A percentile compares a stretch with the other conserved stretches of the same genome.
Conservation (phyloP, 2,888 invertebrate species). For the Epinotia demarniana region DNA sequence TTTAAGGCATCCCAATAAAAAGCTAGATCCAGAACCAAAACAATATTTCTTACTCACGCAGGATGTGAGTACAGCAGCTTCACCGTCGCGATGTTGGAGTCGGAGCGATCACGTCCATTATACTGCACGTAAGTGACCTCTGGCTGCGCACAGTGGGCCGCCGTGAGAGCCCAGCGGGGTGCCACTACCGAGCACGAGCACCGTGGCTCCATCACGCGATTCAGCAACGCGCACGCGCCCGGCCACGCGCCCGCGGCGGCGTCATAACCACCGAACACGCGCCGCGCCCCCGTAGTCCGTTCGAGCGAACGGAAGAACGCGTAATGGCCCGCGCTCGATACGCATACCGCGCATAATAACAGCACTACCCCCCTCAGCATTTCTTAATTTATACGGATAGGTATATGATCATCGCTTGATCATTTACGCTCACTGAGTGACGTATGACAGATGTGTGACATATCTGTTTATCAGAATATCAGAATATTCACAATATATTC, state of each 20-base stretch:
- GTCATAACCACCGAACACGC: conserved; percentile 69
- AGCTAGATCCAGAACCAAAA: too few relatives aligned
- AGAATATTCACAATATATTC: not conserved
- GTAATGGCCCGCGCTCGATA: conserved; percentile 49
- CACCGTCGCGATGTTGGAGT: conserved; percentile 60
- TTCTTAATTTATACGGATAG: not conserved
- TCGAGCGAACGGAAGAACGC: conserved; percentile 56
- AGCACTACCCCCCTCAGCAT: conserved; percentile 17
- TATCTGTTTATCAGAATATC: not conserved
- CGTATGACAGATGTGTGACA: not conserved
- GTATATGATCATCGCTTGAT: not conserved
- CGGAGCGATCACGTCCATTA: conserved; percentile 60
- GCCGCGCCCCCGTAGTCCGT: conserved; percentile 53
- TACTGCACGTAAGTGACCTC: conserved; percentile 67
- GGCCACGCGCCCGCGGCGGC: conserved; percentile 56
- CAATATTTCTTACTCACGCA: conserved; percentile 52
- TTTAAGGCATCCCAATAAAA: too few relatives aligned
- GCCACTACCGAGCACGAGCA: conserved; percentile 69
- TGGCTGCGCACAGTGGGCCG: conserved; percentile 72
- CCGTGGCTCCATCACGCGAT: conserved; percentile 64
- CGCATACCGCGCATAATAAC: conserved; percentile 16
- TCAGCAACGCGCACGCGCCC: conserved; percentile 65
- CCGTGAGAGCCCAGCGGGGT: conserved; percentile 72
- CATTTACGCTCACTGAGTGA: not conserved
- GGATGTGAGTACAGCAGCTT: conserved; percentile 70